These are phyloP conservation scores for Cyprinus carpio DNA, from an alignment of 2,113 vertebrate genomes.

Conservation along the genomic window DNA sequence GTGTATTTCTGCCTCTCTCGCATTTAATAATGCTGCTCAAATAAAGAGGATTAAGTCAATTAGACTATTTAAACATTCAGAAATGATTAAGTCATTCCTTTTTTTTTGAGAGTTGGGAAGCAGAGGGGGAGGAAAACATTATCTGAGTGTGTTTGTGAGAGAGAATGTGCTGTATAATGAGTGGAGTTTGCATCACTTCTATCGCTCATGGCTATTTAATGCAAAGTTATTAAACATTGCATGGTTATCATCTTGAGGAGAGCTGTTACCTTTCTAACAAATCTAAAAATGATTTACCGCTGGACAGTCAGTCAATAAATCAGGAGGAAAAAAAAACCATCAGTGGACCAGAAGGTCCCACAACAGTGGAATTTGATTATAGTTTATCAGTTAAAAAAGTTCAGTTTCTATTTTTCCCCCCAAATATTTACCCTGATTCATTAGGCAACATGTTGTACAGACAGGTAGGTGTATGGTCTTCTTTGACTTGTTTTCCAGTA, in stretches of 20 bases:
- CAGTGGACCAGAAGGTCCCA: background rate
- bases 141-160: background rate
- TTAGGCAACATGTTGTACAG: no score
- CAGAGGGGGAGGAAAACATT: conserved; percentile 1
- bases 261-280: background rate
- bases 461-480: no score
- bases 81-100: conserved; percentile 28
- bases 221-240: background rate
- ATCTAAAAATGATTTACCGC: background rate
- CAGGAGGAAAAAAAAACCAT: background rate
- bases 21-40: conserved; percentile 57
- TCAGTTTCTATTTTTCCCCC: background rate
- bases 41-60: conserved; percentile 55
- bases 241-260: background rate
- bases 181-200: background rate
- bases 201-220: background rate
- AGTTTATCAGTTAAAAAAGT: background rate
- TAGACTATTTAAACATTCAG: conserved; percentile 51
- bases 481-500: no score
- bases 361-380: background rate
- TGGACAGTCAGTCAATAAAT: background rate
- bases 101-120: background rate
- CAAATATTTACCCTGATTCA: no score
- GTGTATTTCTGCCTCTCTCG: conserved; percentile 53
- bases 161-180: conserved; percentile 1